phyloP scores from a whole-genome alignment of 2,113 vertebrate species.

The Spheniscus mendiculus region DNA sequence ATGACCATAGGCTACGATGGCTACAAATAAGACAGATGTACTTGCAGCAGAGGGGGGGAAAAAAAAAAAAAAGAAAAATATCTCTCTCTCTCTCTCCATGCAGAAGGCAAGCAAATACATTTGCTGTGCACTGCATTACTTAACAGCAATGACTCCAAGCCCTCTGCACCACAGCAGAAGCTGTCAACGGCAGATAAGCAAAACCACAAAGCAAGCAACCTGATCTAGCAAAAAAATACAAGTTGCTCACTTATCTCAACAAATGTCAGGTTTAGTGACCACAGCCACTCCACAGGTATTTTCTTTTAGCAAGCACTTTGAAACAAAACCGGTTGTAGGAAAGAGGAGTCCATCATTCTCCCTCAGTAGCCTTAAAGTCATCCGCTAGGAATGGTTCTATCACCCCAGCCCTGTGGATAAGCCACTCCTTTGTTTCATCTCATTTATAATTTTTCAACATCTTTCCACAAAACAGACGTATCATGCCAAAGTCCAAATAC shows the following conservation, averaged over 20 bases:
- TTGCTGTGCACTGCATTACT: not conserved
- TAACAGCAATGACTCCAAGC: not conserved
- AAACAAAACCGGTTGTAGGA: not conserved
- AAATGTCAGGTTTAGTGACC: not conserved
- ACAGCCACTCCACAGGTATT: not conserved
- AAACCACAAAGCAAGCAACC: not conserved
- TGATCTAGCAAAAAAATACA: not conserved
- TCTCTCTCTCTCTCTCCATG: no score
- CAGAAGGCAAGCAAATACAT: not conserved
- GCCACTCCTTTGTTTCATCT: not conserved
- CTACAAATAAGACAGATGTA: not conserved
- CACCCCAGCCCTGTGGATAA: not conserved
- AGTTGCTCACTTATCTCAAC: not conserved
- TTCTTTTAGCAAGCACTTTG: not conserved
- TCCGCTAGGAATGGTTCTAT: not conserved
- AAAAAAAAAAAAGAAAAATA: not conserved
- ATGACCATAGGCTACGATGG: not conserved
- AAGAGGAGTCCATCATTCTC: not conserved
- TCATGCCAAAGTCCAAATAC: not conserved
- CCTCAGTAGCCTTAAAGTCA: not conserved
- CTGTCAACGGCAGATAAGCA: not conserved
- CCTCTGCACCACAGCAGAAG: not conserved
- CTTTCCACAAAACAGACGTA: not conserved
- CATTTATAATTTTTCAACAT: not conserved
- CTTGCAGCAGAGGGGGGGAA: not conserved